phyloP scores from a whole-genome alignment of 2,113 vertebrate genomes.

The Seriola rivoliana region DNA sequence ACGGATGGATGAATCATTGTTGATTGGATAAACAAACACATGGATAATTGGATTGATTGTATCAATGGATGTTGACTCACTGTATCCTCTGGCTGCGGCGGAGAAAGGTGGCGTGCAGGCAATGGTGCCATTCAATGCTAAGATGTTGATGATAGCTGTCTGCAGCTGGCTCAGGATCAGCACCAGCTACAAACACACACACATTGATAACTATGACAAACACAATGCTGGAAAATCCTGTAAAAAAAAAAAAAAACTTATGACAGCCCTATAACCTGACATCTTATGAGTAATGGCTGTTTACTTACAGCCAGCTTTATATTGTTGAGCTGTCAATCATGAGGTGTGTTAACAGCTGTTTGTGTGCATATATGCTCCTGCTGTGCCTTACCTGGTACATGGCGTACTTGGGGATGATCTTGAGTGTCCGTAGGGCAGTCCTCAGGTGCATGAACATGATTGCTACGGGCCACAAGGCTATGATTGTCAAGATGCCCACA shows the following conservation, averaged over 20 bases:
- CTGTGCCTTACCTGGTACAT: constrained; percentile 88
- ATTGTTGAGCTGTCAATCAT: background rate
- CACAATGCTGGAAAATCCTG: constrained; percentile 7
- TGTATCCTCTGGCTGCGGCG: constrained; percentile 84
- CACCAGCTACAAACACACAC: constrained; percentile 81
- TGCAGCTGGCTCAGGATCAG: constrained; percentile 90
- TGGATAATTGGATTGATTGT: background rate
- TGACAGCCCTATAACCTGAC: background rate
- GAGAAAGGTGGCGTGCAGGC: constrained; percentile 88
- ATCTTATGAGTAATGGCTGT: background rate
- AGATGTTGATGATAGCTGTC: constrained; percentile 87
- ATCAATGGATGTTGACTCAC: constrained; percentile 77
- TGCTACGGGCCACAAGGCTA: constrained; percentile 89
- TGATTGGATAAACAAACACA: background rate
- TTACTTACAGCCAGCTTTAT: background rate
- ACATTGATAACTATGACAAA: constrained; percentile 19
- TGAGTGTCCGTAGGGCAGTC: constrained; percentile 81
- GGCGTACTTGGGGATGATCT: constrained; percentile 90
- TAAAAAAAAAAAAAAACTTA: constrained; percentile 11
- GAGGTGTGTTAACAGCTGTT: constrained; percentile 14
- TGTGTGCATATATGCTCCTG: background rate
- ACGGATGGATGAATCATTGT: background rate
- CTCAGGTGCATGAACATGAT: constrained; percentile 89
- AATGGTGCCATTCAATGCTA: constrained; percentile 82
- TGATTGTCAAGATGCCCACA: constrained; percentile 87